Evolutionary conservation across 2,113 vertebrate genomes (phyloP).

Genomic region (Eudyptes chrysolophus): DNA sequence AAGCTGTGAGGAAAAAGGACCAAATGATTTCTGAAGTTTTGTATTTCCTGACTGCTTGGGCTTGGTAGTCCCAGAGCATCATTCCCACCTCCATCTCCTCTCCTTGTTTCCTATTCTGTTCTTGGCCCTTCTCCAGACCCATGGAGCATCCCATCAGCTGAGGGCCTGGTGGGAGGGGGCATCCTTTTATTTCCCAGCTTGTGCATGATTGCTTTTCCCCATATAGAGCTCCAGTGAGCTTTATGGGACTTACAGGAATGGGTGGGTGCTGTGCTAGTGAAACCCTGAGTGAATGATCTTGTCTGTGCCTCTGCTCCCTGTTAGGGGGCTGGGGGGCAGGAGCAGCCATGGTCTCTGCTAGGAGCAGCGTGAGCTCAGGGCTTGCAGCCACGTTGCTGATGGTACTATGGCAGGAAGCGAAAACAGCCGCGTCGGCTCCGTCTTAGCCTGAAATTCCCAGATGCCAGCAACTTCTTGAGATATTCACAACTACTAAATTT

Average conservation of each 20-base stretch:
- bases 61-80: not conserved
- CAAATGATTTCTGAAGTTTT: not conserved
- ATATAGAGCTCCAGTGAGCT: not conserved
- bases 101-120: not conserved
- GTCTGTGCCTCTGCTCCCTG: not conserved
- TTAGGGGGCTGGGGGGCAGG: not conserved
- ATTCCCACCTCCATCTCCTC: not conserved
- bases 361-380: not conserved
- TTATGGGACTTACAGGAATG: fast-evolving
- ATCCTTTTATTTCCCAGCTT: not conserved
- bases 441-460: not conserved
- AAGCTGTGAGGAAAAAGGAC: not conserved
- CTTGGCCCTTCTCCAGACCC: not conserved
- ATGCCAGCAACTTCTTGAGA: constrained; percentile 7
- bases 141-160: not conserved
- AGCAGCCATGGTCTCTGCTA: not conserved
- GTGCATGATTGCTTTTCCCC: no score
- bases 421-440: not conserved
- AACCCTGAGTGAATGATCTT: not conserved
- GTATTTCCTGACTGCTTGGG: not conserved
- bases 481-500: not conserved
- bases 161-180: not conserved
- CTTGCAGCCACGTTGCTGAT: not conserved
- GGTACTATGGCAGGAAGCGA: not conserved
- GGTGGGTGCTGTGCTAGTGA: no score